These are phyloP conservation scores for Pachydiplax longipennis DNA, from an alignment of 2,888 invertebrate species.

Conservation along the genomic window DNA sequence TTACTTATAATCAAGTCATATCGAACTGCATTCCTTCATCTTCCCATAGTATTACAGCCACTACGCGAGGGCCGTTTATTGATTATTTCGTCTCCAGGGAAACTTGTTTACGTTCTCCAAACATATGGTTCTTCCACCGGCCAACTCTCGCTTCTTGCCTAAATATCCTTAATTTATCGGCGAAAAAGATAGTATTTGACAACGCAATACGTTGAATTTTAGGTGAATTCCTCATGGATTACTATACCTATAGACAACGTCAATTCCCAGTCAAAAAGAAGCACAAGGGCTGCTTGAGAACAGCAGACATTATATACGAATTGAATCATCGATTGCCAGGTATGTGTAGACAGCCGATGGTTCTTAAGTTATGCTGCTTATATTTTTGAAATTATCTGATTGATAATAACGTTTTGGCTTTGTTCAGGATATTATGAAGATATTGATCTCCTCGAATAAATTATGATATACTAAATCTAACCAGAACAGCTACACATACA, in stretches of 20 bases:
- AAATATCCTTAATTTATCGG: background rate
- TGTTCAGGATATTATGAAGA: too few relatives aligned
- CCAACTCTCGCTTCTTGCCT: background rate
- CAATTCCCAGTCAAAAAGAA: background rate
- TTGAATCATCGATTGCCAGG: background rate
- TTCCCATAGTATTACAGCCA: background rate
- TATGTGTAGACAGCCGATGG: background rate
- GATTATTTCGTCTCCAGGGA: background rate
- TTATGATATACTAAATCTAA: too few relatives aligned
- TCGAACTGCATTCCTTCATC: too few relatives aligned
- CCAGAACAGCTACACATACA: too few relatives aligned
- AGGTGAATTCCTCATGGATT: background rate
- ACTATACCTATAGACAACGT: background rate
- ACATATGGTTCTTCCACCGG: background rate
- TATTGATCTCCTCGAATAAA: too few relatives aligned
- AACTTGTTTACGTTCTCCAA: conserved; percentile 2
- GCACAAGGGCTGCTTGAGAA: background rate
- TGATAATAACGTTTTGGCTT: too few relatives aligned
- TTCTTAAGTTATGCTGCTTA: too few relatives aligned
- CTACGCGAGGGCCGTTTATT: background rate
- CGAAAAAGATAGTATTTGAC: background rate
- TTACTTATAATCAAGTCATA: too few relatives aligned
- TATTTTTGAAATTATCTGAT: too few relatives aligned
- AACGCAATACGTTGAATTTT: background rate
- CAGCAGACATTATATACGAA: background rate